These are phyloP conservation scores for Apodemia zela DNA, from an alignment of 2,888 invertebrate species.

Conservation along the genomic window DNA sequence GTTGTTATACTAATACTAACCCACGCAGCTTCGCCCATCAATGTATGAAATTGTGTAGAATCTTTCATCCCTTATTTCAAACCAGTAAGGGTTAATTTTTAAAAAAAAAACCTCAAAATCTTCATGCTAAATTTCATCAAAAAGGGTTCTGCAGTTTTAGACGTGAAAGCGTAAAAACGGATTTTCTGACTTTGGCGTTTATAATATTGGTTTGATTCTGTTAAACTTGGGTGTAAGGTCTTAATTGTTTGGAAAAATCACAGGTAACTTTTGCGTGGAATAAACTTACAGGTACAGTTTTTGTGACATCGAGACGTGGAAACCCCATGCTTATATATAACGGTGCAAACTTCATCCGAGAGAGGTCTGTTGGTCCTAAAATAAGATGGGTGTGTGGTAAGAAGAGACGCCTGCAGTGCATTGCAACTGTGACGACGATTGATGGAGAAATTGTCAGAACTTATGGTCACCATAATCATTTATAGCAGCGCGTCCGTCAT, in stretches of 20 bases:
- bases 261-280: conserved; percentile 7
- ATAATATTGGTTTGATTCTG: no score
- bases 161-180: no score
- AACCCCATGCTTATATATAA: conserved; percentile 59
- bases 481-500: conserved; percentile 37
- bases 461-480: conserved; percentile 56
- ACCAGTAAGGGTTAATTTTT: no score
- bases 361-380: conserved; percentile 44
- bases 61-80: no score
- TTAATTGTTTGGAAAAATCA: neutral
- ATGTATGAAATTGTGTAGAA: no score
- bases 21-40: no score
- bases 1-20: no score
- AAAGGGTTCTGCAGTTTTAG: no score
- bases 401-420: conserved; percentile 53
- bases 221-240: no score
- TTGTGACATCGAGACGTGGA: conserved; percentile 54
- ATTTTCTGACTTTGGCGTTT: no score
- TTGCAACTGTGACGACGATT: conserved; percentile 53
- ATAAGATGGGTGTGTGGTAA: conserved; percentile 62
- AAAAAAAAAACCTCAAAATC: no score
- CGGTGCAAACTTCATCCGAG: conserved; percentile 56
- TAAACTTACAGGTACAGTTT: conserved; percentile 40
- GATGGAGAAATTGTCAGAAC: conserved; percentile 45
- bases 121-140: no score